Evolutionary conservation across 2,113 vertebrate genomes (phyloP).

Genomic region (Dasypus novemcinctus): DNA sequence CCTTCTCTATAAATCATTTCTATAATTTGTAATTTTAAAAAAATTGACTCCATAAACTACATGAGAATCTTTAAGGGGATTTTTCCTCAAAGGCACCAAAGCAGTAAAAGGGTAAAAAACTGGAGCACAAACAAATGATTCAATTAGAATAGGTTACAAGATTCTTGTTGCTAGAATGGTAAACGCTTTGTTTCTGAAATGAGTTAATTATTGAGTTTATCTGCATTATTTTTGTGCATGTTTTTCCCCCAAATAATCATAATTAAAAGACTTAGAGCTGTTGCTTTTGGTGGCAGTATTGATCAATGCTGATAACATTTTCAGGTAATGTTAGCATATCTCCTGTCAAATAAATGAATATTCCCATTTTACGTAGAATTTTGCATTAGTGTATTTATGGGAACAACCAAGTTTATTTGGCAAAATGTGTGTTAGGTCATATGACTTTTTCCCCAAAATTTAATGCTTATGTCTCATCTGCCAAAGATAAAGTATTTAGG

Average conservation of each 20-base stretch:
- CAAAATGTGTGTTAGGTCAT: neutral
- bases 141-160: neutral
- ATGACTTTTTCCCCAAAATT: neutral
- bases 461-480: neutral
- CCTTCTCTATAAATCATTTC: neutral
- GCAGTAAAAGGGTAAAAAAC: neutral
- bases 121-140: neutral
- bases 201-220: neutral
- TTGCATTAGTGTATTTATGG: neutral
- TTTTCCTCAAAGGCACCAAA: neutral
- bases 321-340: neutral
- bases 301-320: neutral
- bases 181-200: conserved; percentile 19
- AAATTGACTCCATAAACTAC: neutral
- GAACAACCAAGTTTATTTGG: neutral
- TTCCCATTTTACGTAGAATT: neutral
- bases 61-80: neutral
- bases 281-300: neutral
- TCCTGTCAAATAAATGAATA: neutral
- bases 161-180: neutral
- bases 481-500: neutral
- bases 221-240: neutral
- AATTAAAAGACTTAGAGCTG: neutral
- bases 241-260: neutral
- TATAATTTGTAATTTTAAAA: neutral